phyloP scores from a whole-genome alignment of 2,113 vertebrate genomes.

The Apeltes quadracus region DNA sequence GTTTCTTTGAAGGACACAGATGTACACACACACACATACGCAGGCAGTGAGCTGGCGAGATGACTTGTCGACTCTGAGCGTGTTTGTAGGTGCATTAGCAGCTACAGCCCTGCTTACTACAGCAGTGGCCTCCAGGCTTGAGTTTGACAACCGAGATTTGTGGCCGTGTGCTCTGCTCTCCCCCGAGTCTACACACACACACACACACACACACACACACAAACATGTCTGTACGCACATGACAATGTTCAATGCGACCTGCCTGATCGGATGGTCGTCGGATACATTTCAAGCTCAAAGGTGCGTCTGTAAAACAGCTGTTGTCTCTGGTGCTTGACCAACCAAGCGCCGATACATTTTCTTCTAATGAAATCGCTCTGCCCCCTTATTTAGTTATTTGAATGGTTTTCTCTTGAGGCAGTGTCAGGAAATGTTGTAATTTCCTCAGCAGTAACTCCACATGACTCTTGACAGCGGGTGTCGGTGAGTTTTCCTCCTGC shows the following conservation, averaged over 20 bases:
- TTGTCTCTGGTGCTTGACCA: neutral
- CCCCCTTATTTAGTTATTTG: neutral
- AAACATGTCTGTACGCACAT: neutral
- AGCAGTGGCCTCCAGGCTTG: conserved; percentile 48
- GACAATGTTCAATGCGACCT: neutral
- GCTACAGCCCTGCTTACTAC: conserved; percentile 38
- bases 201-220: neutral
- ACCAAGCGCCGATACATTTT: neutral
- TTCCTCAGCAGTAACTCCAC: neutral
- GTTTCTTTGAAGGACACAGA: conserved; percentile 4
- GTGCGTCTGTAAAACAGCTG: neutral
- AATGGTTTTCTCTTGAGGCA: neutral
- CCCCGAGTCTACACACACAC: conserved; percentile 34
- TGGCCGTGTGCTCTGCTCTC: conserved; percentile 23
- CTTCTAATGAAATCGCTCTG: neutral
- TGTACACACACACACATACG: neutral
- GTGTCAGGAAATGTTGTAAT: neutral
- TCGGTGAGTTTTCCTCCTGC: neutral
- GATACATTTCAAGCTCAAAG: neutral
- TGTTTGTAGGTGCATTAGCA: conserved; percentile 50
- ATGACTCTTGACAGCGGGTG: neutral
- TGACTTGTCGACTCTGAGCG: conserved; percentile 31
- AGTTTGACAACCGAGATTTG: conserved; percentile 53
- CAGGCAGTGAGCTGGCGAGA: conserved; percentile 16
- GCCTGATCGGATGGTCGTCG: neutral